phyloP scores from a whole-genome alignment of 1,140 invertebrate genomes.

The Globodera rostochiensis region DNA sequence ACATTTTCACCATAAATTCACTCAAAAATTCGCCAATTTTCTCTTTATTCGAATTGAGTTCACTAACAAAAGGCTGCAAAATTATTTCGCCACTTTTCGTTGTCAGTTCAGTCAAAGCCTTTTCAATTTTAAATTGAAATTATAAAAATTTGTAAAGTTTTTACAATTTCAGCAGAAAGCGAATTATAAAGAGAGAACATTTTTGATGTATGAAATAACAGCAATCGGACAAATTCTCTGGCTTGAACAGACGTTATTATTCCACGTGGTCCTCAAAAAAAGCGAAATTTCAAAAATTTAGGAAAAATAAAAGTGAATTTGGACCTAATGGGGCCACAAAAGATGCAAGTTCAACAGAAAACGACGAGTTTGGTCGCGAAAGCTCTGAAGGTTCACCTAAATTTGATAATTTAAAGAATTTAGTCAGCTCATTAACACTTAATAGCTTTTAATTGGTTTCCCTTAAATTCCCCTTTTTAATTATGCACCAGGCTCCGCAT shows the following conservation, averaged over 20 bases:
- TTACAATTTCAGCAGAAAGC: not conserved
- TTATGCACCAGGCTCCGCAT: no score
- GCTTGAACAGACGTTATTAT: not conserved
- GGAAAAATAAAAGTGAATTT: not conserved
- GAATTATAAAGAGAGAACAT: not conserved
- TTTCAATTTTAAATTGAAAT: not conserved
- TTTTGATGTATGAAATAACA: not conserved
- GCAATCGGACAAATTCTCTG: not conserved
- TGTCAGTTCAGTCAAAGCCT: not conserved
- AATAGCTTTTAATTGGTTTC: no score
- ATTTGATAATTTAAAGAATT: no score
- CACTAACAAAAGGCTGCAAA: not conserved
- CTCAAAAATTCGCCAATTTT: not conserved
- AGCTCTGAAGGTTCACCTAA: no score
- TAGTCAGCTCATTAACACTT: no score
- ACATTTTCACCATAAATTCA: not conserved
- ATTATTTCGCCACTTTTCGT: not conserved
- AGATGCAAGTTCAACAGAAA: not conserved
- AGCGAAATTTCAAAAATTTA: not conserved
- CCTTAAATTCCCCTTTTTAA: no score
- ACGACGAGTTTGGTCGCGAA: not conserved
- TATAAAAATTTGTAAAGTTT: not conserved
- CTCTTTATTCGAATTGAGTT: not conserved
- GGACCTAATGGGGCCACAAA: not conserved
- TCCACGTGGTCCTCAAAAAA: not conserved